Evolutionary conservation across 2,113 vertebrate species (phyloP), one percentile per base, ranked within the genome.

Genomic region (Chaetura pelagica): DNA sequence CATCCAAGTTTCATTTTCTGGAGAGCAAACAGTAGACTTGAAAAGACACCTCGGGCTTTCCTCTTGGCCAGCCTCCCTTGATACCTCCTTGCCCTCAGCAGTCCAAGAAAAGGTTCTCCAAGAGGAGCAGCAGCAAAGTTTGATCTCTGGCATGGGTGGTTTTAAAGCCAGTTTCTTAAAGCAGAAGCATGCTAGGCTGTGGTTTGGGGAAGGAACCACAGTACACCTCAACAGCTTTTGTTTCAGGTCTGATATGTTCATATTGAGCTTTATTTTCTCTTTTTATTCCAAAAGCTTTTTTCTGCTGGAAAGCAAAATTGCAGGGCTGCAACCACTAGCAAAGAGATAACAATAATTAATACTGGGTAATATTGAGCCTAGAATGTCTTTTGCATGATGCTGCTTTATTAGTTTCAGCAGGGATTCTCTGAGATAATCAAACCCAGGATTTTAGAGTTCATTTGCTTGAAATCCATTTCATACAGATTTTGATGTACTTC

Each of bases 341-440:
- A 51, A 95, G 74, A 85, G 82, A 88, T 91, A 96, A 95, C 74
- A 91, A 77, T 91, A 95, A 94, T 95, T 94, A 94, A 96, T 83
- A 88, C 68, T 95, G 64, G 59, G 67, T 63, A 94, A 92, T 89
- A 89, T 27, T 77, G 90, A 90, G 82, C 72, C 78, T 91, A 21
- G 20, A 89, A 86, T 59, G 15, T 44, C 62, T 95, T 61, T 92
- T 80, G 63, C 83, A 78, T 75, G 92, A 81, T 88, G 69, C 57
- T 57, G 68, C 76, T 73, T 95, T 94, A 93, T 84, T 95, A 90
- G 61, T 67, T 97, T 95, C 94, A 95, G 90, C 86, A 95, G 88
- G 46, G 68, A 92, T 93, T 77, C 92, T 86, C 88, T 4, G 59
- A 95, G 79, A 94, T 93, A 84, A 97, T 87, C 88, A 84, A 78